Conservation (phyloP, 1,140 invertebrate genomes). For the Papilio glaucus region DNA sequence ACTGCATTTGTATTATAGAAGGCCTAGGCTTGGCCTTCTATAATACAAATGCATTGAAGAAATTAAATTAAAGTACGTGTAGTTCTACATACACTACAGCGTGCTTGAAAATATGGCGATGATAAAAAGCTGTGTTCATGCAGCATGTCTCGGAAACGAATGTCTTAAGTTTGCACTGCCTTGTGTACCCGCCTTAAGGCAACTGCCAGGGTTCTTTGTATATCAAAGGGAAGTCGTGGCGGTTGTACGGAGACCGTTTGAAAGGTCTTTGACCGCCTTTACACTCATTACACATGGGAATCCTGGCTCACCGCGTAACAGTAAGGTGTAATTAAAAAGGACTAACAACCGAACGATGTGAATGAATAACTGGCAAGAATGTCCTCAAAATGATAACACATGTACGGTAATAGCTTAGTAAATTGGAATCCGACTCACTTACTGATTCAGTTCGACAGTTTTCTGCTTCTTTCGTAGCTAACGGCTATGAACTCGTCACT, state of each 20-base stretch:
- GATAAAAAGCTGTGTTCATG: conserved; percentile 13
- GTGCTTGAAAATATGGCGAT: background rate
- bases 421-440: background rate
- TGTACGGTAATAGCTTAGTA: background rate
- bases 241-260: conserved; percentile 34
- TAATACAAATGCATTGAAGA: too few relatives aligned
- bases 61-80: background rate
- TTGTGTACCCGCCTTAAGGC: conserved; percentile 34
- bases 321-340: conserved; percentile 35
- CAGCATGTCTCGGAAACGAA: conserved; percentile 19
- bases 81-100: background rate
- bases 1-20: too few relatives aligned
- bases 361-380: conserved; percentile 4
- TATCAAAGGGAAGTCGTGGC: conserved; percentile 34
- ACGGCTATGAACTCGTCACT: background rate
- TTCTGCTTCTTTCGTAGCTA: background rate
- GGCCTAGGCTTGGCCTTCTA: too few relatives aligned
- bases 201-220: conserved; percentile 33
- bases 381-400: background rate
- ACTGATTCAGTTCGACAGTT: background rate
- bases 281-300: conserved; percentile 38
- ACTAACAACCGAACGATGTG: conserved; percentile 19
- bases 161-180: conserved; percentile 11
- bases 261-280: conserved; percentile 37
- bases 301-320: conserved; percentile 30